These are phyloP conservation scores for Styela plicata DNA, from an alignment of 23 tunicate species.

Conservation along the genomic window DNA sequence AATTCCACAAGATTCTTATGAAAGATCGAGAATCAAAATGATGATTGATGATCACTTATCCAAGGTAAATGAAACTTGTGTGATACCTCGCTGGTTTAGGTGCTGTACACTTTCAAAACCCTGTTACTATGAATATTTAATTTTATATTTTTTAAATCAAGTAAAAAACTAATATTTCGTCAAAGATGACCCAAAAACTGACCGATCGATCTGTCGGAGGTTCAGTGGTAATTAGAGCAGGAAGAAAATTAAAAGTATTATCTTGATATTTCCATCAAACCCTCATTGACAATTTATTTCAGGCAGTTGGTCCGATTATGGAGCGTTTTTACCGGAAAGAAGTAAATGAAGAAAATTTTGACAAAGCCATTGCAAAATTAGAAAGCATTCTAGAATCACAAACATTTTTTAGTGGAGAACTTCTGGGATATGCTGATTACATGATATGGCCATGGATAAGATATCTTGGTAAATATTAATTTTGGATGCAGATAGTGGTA, in stretches of 20 bases:
- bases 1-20: conserved; percentile 44
- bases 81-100: too few species aligned
- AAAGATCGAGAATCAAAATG: conserved; percentile 42
- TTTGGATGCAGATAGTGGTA: too few species aligned
- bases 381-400: not conserved
- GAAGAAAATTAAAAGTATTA: too few species aligned
- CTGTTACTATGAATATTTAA: too few species aligned
- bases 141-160: too few species aligned
- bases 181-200: too few species aligned
- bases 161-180: too few species aligned
- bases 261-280: too few species aligned
- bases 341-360: not conserved
- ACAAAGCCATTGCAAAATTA: not conserved
- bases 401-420: conserved; percentile 21
- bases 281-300: not conserved
- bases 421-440: conserved; percentile 21
- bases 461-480: not conserved
- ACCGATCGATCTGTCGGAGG: too few species aligned
- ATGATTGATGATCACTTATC: conserved; percentile 34
- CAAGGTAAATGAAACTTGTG: conserved; percentile 39
- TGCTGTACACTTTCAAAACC: too few species aligned
- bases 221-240: too few species aligned
- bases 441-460: conserved; percentile 38
- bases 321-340: not conserved
- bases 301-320: not conserved